These are phyloP conservation scores for Ursus arctos DNA, from an alignment of 2,113 vertebrate genomes.

Conservation along the genomic window DNA sequence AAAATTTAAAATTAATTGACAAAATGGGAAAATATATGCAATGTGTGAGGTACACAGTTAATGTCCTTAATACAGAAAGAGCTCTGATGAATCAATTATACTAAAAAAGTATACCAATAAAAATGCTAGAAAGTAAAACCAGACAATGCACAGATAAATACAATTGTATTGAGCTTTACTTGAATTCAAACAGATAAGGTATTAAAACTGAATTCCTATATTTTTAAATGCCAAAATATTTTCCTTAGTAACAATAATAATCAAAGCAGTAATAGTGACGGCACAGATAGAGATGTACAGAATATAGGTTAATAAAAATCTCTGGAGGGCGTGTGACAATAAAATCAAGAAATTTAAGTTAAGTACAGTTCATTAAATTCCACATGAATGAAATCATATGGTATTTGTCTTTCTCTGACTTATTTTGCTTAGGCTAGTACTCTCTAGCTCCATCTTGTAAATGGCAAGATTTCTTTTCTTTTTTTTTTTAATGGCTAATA, in stretches of 20 bases:
- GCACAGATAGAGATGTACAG: not conserved
- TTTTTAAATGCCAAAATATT: not conserved
- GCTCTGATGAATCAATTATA: not conserved
- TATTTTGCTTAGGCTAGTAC: not conserved
- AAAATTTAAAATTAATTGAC: not conserved
- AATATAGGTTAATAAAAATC: not conserved
- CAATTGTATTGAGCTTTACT: not conserved
- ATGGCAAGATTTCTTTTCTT: not conserved
- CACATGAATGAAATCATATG: not conserved
- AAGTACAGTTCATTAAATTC: not conserved
- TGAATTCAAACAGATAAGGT: not conserved
- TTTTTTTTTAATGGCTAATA: not conserved
- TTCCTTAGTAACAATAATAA: not conserved
- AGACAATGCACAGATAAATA: not conserved
- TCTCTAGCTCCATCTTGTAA: not conserved
- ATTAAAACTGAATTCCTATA: not conserved
- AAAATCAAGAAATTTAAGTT: not conserved
- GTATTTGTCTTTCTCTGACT: not conserved
- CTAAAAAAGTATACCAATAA: not conserved
- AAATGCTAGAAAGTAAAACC: not conserved
- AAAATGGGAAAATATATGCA: not conserved
- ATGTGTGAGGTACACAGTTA: not conserved
- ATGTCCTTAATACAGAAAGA: constrained; percentile 51
- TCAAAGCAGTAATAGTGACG: not conserved
- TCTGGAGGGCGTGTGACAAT: not conserved